Evolutionary conservation across 2,888 invertebrate species (phyloP), one percentile per base, ranked within the genome.

Genomic region (Polyommatus icarus): DNA sequence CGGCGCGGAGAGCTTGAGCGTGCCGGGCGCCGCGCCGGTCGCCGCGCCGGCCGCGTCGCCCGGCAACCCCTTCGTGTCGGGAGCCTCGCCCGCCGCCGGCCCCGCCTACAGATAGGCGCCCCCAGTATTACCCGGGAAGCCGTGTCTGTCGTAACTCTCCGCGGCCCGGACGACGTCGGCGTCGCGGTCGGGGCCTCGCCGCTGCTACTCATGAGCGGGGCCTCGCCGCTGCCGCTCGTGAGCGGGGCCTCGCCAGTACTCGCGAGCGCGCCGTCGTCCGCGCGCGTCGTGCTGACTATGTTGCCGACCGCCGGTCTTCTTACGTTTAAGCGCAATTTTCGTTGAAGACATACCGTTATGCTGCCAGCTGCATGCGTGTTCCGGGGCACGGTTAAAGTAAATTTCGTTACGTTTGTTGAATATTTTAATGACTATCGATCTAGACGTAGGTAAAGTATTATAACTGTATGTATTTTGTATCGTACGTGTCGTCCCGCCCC

Each of bases 31-130:
- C 84, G 82, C 87, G 86, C 78, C 83, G 83, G 91, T 91, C 86
- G 91, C 91, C 84, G 92, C 92, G 84, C 92, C 92, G 83, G 91
- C 92, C 12, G 88, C 87, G 83, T 82, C 87, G 86, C 78, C 86
- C 78, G 79, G 83, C 83, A 91, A 91, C 87, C 92, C 91, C 71
- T 92, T 92, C 88, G 84, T 90, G 81, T 50, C 76, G 54, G 71
- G 82, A 67, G 80, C 88, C 81, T 84, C 87, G 59, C 80, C 83
- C 84, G 78, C 84, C 85, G 79, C 82, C 79, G 84, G 85, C 77
- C 87, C 88, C 80, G 82, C 84, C 82, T 88, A 87, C 86, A 88
- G 91, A 87, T 91, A 91, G 85, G 82, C 87, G 81, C 67, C 76
- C 24, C 77, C 73, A 50, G 50, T 29, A 29, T 50, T 20, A 46